Evolutionary conservation across 2,113 vertebrate species (phyloP), one percentile per base, ranked within the genome.

Genomic region (Sminthopsis crassicaudata): DNA sequence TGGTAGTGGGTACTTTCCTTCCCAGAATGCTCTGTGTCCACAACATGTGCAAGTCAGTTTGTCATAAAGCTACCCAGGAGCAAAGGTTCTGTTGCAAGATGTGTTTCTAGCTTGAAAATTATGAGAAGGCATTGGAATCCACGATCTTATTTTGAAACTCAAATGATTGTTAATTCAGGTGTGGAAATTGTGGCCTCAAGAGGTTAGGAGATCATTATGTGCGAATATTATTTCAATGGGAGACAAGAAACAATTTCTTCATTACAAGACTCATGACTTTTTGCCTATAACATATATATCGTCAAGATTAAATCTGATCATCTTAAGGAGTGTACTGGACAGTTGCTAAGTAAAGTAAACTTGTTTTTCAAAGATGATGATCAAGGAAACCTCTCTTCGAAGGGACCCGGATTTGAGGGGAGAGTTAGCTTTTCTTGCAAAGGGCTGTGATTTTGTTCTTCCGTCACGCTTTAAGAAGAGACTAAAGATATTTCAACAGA

Each of bases 371-470:
- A 99, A 99, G 98, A 99, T 99, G 99, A 99, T 99, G 99, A 99
- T 99, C 98, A 99, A 99, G 98, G 99, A 99, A 98, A 98, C 99
- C 53, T 99, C 99, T 97, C 98, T 99, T 97, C 99, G 99, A 97
- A 98, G 98, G 98, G 99, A 99, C 98, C 99, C 99, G 96, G 99
- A 99, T 98, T 97, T 99, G 96, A 99, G 99, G 98, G 99, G 99
- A 96, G 99, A 99, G 98, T 99, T 99, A 98, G 99, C 99, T 97
- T 99, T 99, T 98, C 99, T 99, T 98, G 99, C 99, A 51, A 99
- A 98, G 98, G 99, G 99, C 98, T 99, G 99, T 98, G 99, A 99
- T 98, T 99, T 99, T 98, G 99, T 99, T 97, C 99, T 99, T 97
- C 99, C 99, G 0, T 99, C 99, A 55, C 99, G 99, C 53, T 99